Base-by-base conservation (phyloP, 2,113 vertebrate genomes). In the Takifugu bimaculatus region DNA sequence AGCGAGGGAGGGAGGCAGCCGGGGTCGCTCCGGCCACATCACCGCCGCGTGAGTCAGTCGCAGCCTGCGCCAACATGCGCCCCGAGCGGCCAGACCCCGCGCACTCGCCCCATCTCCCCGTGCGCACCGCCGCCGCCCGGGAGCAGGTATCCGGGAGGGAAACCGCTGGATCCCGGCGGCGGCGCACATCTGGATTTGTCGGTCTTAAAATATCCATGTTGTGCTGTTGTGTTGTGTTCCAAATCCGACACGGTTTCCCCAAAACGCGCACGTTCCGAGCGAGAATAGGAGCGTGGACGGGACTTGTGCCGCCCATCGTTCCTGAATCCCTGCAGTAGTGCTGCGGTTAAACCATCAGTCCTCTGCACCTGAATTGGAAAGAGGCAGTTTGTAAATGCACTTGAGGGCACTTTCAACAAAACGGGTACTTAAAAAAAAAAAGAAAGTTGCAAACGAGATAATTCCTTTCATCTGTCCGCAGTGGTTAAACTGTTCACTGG, bases 391-490 rank as follows among this genome's bases (percentile, higher is more conserved):
- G 62, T 78, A 79, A 87, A 86, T 85, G 89, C 91, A 92, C 91
- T 92, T 91, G 85, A 79, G 79, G 88, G 83, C 86, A 87, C 89
- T 91, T 90, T 79, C 83, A 83, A 81, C 80, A 26, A 91, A 91
- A 92, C 90, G 89, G 91, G 90, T 91, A 90, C 90, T 90, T 85
- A 77, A 32, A 85, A 85, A 85, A 78, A 47, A 47, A 47, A 47
- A 47, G 15, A 47, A 47, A 47, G 79, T 75, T 78, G 76, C 67
- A 78, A 82, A 79, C 70, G 77, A 87, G 85, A 84, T 81, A 65
- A 60, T 65, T 74, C 50, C 67, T 62, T 72, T 55, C 44, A 68
- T 74, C 65, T 62, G 69, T 72, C 64, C n/a, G 3, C 0, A 44
- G 64, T 61, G 60, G 64, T 67, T 57, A 85, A 57, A 57, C 61